These are phyloP conservation scores for Stenoptilia bipunctidactyla DNA, from an alignment of 2,888 invertebrate species.

Conservation along the genomic window DNA sequence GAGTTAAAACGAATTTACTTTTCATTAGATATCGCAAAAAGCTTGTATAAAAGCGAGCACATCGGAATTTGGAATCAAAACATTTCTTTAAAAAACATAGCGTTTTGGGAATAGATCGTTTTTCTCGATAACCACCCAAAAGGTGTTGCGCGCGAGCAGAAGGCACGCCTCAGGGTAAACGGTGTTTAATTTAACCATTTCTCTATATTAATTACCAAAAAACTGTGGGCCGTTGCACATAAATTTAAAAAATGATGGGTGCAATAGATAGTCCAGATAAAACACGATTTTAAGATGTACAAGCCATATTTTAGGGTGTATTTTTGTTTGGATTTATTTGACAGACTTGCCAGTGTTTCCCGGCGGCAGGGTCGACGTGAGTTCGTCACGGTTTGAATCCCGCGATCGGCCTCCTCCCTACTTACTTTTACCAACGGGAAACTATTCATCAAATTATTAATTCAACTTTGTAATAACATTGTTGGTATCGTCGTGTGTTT, in stretches of 20 bases:
- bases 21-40: too few species aligned
- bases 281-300: neutral
- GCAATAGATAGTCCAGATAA: slow-evolving; percentile 12
- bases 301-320: too few species aligned
- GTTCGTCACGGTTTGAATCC: slow-evolving; percentile 81
- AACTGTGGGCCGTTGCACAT: slow-evolving; percentile 37
- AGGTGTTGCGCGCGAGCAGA: slow-evolving; percentile 34
- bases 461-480: slow-evolving; percentile 13
- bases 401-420: slow-evolving; percentile 36
- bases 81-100: too few species aligned
- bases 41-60: too few species aligned
- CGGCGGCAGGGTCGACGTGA: slow-evolving; percentile 7
- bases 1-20: too few species aligned
- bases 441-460: slow-evolving; percentile 48
- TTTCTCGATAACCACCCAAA: slow-evolving; percentile 20
- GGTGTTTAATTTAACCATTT: slow-evolving; percentile 46
- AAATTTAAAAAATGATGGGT: slow-evolving; percentile 47
- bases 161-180: slow-evolving; percentile 41
- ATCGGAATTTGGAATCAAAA: too few species aligned
- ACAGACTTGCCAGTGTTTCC: neutral
- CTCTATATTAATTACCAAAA: slow-evolving; percentile 55
- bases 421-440: slow-evolving; percentile 28
- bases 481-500: too few species aligned
- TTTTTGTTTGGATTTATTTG: neutral
- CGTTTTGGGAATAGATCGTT: too few species aligned